phyloP scores from a whole-genome alignment of 2,797 vertebrate species.

The Rhabdomys pumilio region DNA sequence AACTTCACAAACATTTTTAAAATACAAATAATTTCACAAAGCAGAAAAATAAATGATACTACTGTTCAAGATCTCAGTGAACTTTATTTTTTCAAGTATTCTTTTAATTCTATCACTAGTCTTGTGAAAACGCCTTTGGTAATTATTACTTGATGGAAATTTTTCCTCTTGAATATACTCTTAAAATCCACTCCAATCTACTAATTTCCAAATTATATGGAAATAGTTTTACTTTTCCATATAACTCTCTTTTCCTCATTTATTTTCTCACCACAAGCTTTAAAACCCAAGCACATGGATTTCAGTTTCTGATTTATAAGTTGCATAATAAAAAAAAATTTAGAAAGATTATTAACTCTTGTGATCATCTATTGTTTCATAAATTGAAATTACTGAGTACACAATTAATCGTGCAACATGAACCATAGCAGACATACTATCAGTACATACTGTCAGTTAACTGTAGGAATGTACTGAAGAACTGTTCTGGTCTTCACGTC shows the following conservation, averaged over 20 bases:
- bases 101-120: neutral
- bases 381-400: neutral
- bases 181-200: neutral
- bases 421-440: neutral
- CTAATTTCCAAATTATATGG: neutral
- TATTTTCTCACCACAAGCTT: constrained; percentile 28
- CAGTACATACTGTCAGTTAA: too few species aligned
- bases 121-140: neutral
- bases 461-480: neutral
- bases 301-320: neutral
- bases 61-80: neutral
- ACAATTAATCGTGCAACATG: neutral
- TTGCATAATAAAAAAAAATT: neutral
- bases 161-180: neutral
- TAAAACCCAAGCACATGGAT: neutral
- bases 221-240: neutral
- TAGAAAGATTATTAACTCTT: neutral
- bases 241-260: neutral
- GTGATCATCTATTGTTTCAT: neutral
- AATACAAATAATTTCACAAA: neutral
- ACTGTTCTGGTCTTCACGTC: neutral
- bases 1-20: neutral
- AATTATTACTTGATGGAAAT: neutral
- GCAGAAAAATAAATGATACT: neutral
- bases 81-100: constrained; percentile 25